These are phyloP conservation scores for Trialeurodes vaporariorum DNA, from an alignment of 1,140 invertebrate species.

Conservation along the genomic window DNA sequence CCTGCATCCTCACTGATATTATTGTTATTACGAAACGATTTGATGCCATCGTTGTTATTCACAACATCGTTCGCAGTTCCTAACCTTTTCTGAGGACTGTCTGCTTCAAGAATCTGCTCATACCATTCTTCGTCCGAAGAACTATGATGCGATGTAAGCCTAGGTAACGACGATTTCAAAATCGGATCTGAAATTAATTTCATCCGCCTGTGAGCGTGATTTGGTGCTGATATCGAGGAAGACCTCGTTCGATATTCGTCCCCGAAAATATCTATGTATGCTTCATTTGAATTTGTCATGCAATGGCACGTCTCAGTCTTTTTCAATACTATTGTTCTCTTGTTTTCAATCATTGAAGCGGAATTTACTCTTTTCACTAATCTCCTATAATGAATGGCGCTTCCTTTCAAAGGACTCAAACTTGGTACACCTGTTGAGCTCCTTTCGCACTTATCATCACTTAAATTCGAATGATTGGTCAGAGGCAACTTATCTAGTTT, in stretches of 20 bases:
- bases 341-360: constrained; percentile 16
- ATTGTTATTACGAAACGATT: too few species aligned
- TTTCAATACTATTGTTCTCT: neutral
- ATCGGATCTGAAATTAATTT: constrained; percentile 24
- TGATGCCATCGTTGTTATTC: too few species aligned
- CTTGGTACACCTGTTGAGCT: too few species aligned
- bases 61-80: too few species aligned
- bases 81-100: too few species aligned
- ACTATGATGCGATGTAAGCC: constrained; percentile 31
- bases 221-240: neutral
- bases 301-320: neutral
- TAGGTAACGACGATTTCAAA: constrained; percentile 22
- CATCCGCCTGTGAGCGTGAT: constrained; percentile 12
- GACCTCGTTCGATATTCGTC: neutral
- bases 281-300: neutral
- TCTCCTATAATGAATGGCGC: neutral
- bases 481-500: neutral
- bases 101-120: constrained; percentile 25
- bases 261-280: neutral
- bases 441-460: too few species aligned
- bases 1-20: too few species aligned
- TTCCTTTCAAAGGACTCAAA: too few species aligned
- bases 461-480: too few species aligned
- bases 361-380: constrained; percentile 24
- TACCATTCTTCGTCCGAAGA: constrained; percentile 35